These are phyloP conservation scores for Drosophila orena DNA, from an alignment of 1,140 invertebrate species.

Conservation along the genomic window DNA sequence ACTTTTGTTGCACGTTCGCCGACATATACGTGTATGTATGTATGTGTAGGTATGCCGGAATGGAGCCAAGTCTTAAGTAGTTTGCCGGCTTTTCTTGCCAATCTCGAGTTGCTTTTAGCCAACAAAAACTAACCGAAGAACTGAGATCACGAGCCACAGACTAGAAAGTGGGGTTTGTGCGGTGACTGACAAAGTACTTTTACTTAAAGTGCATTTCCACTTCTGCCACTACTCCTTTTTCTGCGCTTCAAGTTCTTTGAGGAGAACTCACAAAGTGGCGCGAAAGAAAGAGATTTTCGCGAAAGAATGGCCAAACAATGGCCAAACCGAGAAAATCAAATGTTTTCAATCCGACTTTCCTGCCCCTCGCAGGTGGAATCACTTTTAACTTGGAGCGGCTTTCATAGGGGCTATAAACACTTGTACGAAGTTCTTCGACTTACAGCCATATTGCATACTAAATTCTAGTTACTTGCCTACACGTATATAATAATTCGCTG, in stretches of 20 bases:
- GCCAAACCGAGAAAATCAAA: conserved; percentile 47
- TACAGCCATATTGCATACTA: no score
- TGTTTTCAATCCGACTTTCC: conserved; percentile 13
- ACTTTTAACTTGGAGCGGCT: background rate
- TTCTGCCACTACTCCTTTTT: conserved; percentile 8
- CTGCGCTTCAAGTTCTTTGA: conserved; percentile 52
- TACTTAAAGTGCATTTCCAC: conserved; percentile 70
- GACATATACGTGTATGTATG: background rate
- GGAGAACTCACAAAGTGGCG: conserved; percentile 9
- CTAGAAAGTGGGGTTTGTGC: background rate
- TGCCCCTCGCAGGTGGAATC: conserved; percentile 9
- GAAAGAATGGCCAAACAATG: conserved; percentile 35
- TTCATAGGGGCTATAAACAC: no score
- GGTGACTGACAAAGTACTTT: conserved; percentile 68
- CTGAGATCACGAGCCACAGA: conserved; percentile 30
- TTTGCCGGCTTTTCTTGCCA: conserved; percentile 34
- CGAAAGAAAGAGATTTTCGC: conserved; percentile 28
- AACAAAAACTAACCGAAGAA: conserved; percentile 55
- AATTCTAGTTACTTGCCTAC: no score
- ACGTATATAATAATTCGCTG: no score
- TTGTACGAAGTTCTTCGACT: no score
- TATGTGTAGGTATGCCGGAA: conserved; percentile 9
- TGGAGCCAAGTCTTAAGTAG: conserved; percentile 43
- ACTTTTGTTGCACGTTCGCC: conserved; percentile 12
- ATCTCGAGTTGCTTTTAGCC: conserved; percentile 49